These are phyloP conservation scores for Asobara japonica DNA, from an alignment of 1,140 invertebrate genomes.

Conservation along the genomic window DNA sequence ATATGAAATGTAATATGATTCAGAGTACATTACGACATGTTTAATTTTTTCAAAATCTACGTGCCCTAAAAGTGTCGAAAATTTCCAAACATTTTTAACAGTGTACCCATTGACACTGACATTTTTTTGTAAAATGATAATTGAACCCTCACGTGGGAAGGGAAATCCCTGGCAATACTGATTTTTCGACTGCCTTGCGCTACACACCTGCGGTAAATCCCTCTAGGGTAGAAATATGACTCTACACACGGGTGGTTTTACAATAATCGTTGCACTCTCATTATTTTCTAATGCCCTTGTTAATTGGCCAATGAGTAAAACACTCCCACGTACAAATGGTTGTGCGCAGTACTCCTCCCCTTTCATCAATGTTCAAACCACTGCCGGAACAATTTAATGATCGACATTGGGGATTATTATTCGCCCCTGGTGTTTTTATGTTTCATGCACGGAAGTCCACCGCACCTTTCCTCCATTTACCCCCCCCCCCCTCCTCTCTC, in stretches of 20 bases:
- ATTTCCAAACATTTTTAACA: too few species aligned
- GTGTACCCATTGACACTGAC: too few species aligned
- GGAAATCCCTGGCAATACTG: constrained; percentile 9
- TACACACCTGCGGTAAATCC: neutral
- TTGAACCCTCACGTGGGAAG: too few species aligned
- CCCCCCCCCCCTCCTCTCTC: too few species aligned
- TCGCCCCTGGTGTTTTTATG: constrained; percentile 41
- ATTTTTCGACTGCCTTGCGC: neutral
- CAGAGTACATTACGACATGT: too few species aligned
- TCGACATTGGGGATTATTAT: constrained; percentile 53
- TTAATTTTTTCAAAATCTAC: too few species aligned
- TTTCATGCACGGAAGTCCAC: constrained; percentile 33
- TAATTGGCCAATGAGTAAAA: constrained; percentile 62
- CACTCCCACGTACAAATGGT: constrained; percentile 43
- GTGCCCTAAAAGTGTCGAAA: too few species aligned
- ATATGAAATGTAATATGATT: too few species aligned
- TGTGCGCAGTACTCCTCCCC: constrained; percentile 25
- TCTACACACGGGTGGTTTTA: neutral
- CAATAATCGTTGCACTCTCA: constrained; percentile 47
- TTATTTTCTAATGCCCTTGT: constrained; percentile 65
- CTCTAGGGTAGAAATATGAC: neutral
- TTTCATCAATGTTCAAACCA: constrained; percentile 58
- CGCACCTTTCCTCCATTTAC: constrained; percentile 2
- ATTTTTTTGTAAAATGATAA: too few species aligned
- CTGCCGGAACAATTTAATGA: constrained; percentile 66